These are phyloP conservation scores for Periplaneta americana DNA, from an alignment of 1,140 invertebrate species.

Conservation along the genomic window DNA sequence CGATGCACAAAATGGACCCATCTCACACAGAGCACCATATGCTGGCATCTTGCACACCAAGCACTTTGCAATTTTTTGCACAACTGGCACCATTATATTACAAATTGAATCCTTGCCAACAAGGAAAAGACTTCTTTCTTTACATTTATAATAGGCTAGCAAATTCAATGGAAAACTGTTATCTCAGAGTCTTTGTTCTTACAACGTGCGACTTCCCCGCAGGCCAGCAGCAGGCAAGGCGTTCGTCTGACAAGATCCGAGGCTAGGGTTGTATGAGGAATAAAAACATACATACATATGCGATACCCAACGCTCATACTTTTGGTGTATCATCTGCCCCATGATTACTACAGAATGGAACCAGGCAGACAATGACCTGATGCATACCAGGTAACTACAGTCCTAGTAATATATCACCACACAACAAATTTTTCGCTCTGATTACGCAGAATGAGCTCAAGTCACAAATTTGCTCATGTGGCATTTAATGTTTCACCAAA, in stretches of 20 bases:
- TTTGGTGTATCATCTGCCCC: neutral
- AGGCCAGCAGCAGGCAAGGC: neutral
- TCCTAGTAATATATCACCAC: neutral
- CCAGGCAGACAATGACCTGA: neutral
- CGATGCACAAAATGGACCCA: neutral
- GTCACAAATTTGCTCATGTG: neutral
- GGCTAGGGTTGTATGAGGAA: neutral
- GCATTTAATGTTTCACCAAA: neutral
- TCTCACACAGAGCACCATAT: neutral
- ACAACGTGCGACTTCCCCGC: neutral
- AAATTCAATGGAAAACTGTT: neutral
- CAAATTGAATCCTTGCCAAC: neutral
- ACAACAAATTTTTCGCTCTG: neutral
- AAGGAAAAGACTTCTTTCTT: neutral
- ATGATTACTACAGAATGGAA: neutral
- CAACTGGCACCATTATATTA: neutral
- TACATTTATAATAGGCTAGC: neutral
- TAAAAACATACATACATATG: neutral
- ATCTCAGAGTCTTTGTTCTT: neutral
- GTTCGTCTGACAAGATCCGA: neutral
- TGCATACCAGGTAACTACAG: neutral
- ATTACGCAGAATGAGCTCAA: neutral
- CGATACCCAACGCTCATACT: neutral
- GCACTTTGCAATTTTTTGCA: neutral
- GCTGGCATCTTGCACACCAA: neutral